phyloP scores from a whole-genome alignment of 2,888 invertebrate species.

The Cryptus armator region DNA sequence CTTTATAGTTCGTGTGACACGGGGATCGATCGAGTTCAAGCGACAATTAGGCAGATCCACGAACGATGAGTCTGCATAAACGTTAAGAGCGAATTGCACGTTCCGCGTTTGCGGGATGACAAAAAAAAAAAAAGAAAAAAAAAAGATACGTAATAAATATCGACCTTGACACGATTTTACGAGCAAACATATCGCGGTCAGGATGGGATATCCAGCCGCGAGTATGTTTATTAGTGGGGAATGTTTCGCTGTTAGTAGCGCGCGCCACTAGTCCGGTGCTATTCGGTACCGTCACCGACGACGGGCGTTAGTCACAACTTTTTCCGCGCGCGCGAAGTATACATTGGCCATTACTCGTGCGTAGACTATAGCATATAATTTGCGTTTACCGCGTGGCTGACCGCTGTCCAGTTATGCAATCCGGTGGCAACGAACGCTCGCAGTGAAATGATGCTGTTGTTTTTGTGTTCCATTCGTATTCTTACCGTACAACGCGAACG shows the following conservation, averaged over 20 bases:
- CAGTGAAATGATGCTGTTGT: not conserved
- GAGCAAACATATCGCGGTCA: slow-evolving; percentile 5
- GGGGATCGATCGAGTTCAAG: no score
- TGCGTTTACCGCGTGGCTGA: slow-evolving; percentile 48
- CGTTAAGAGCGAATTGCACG: no score
- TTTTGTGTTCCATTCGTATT: not conserved
- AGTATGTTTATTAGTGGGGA: not conserved
- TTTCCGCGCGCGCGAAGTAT: not conserved
- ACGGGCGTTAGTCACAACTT: not conserved
- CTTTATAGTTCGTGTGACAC: no score
- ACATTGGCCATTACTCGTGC: not conserved
- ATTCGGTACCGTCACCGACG: no score
- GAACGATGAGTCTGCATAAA: no score
- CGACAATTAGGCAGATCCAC: no score
- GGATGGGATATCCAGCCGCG: slow-evolving; percentile 7
- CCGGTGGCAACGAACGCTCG: slow-evolving; percentile 53
- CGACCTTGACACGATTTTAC: slow-evolving; percentile 30
- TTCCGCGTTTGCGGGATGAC: no score
- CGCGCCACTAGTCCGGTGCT: no score
- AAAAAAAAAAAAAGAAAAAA: not conserved
- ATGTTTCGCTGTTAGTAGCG: not conserved
- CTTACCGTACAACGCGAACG: not conserved
- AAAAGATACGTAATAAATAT: slow-evolving; percentile 13
- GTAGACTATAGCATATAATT: not conserved
- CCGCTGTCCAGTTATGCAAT: slow-evolving; percentile 49